Base-by-base conservation (phyloP, 2,113 vertebrate species). In the Oryzias curvinotus region DNA sequence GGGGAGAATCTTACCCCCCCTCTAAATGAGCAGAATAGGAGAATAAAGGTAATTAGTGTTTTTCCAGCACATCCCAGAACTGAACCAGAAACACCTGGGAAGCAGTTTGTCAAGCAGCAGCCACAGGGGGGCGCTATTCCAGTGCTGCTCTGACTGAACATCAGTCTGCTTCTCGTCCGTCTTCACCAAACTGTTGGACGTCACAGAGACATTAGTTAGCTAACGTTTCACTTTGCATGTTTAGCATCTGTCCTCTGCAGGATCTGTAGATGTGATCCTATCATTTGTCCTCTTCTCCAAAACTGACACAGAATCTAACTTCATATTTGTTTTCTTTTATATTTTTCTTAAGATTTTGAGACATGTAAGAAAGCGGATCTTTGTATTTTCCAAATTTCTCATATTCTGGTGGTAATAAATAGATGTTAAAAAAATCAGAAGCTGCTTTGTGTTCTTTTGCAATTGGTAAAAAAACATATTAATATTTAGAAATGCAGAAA, bases 321-420 rank as follows among this genome's bases (percentile, higher is more conserved):
- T 90, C 83, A 89, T 88, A 78, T 82, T 89, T 87, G 77, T 86
- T 89, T 90, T 87, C 71, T 90, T 89, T 89, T 90, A 87, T 90
- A 90, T 91, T 91, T 91, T 89, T 88, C 80, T 84, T 90, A 90
- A 87, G 77, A 86, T 91, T 90, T 92, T 90, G 84, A 86, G 82
- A 90, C 87, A 61, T 91, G 89, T 88, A 90, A 92, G 90, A 90
- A 86, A 91, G 83, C 88, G 85, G 90, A 92, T 91, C 87, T 93
- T 93, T 93, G 92, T 93, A 93, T 91, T 93, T 91, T 92, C 89
- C 90, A 93, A 91, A 91, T 91, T 91, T 90, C 87, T 92, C 90
- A 91, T 92, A 89, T 90, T 90, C 89, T 87, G 87, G 90, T 93
- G 89, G 88, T 92, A 92, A 91, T 93, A 93, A 92, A 92, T 92